Base-by-base conservation (phyloP, 2,113 vertebrate species). In the Leuciscus idus region DNA sequence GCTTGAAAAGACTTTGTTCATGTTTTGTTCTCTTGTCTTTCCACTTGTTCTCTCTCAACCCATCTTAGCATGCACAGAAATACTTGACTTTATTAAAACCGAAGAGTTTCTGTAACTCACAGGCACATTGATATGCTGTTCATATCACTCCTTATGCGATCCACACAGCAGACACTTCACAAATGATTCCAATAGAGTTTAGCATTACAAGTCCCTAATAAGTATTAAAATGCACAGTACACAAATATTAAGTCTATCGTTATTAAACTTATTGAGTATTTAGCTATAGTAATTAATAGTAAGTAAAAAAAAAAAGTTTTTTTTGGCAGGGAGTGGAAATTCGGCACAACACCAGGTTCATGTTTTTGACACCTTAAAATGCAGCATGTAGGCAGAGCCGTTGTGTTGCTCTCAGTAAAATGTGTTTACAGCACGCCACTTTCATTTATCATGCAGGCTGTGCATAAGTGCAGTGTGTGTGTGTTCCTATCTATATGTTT, bases 381-480 rank as follows among this genome's bases (percentile, higher is more conserved):
- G 39, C 39, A 28, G 61, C 61, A 74, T 46, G 39, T 46, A 13
- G 72, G 21, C 70, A 5, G 39, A 1, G 43, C 46, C 23, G n/a
- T 23, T n/a, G 46, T 61, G 23, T 55, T 50, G 13, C 84, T 48
- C 23, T 76, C 15, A 55, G 80, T 90, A 80, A 90, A 92, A 91
- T 90, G 83, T 93, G 93, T 93, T 92, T 92, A 91, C 91, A 90
- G 85, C 82, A 88, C 7, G 55, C 84, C 46, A 68, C n/a, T 87
- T 89, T 89, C 89, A 86, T 93, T 92, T 91, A 90, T 93, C 92
- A 92, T 90, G 88, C 83, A 28, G 85, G 81, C 88, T 85, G 64
- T 84, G 84, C 87, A 88, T 90, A 91, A 89, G 90, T 88, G 61
- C 17, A 9, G 81, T 90, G 89, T 91, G 74, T 50, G 39, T 46